phyloP scores from a whole-genome alignment of 2,888 invertebrate genomes.

The Polia nebulosa region DNA sequence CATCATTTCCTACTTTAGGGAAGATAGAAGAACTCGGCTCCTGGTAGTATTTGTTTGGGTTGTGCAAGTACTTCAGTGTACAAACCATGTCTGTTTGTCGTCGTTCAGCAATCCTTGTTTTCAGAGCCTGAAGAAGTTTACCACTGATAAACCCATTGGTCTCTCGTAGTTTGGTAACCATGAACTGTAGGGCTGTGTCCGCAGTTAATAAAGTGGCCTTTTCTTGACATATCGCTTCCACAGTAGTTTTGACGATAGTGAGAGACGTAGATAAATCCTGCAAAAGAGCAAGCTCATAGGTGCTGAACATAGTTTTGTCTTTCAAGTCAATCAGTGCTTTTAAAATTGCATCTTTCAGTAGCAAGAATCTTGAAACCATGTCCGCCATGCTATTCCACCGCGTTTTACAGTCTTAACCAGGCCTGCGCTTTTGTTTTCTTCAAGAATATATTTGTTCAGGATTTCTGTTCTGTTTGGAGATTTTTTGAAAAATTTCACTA shows the following conservation, averaged over 20 bases:
- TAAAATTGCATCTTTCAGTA: neutral
- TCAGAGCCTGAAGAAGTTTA: constrained; percentile 17
- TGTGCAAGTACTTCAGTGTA: too few species aligned
- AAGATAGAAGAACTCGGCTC: too few species aligned
- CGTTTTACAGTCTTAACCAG: constrained; percentile 8
- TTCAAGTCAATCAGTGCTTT: constrained; percentile 13
- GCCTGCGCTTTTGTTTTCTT: constrained; percentile 15
- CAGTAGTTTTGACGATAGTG: constrained; percentile 6
- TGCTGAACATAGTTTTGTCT: constrained; percentile 1
- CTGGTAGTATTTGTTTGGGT: too few species aligned
- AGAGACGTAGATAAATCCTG: constrained; percentile 9
- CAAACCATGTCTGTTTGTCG: too few species aligned
- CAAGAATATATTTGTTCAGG: constrained; percentile 8
- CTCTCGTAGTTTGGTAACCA: constrained; percentile 10
- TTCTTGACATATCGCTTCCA: neutral
- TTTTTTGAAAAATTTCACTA: constrained; percentile 19
- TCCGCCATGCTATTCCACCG: constrained; percentile 13
- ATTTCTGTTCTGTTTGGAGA: constrained; percentile 14
- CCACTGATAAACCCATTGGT: constrained; percentile 8
- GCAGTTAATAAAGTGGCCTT: constrained; percentile 7
- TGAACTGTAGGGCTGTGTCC: constrained; percentile 14
- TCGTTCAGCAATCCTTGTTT: constrained; percentile 8
- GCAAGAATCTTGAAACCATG: constrained; percentile 27
- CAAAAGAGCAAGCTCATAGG: neutral
- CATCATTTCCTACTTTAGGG: too few species aligned